A percentile compares a stretch with the other conserved stretches of the same genome.
Conservation (phyloP, 2,113 vertebrate species). For the Dicentrarchus labrax region DNA sequence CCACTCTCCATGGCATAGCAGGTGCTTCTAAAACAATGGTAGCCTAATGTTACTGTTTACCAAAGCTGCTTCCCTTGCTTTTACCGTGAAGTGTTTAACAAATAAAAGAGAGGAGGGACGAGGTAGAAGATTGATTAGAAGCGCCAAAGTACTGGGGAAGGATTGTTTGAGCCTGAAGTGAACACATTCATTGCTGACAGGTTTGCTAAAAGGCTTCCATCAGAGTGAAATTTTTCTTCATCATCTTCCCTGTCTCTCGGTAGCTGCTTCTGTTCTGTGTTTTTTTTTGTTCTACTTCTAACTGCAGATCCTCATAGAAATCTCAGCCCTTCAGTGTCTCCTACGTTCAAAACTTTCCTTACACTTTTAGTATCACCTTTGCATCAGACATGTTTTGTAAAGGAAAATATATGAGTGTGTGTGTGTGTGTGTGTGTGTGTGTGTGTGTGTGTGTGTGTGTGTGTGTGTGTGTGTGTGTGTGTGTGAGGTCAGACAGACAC, state of each 20-base stretch:
- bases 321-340: slow-evolving; percentile 6
- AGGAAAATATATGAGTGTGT: slow-evolving; percentile 7
- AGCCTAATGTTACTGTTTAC: slow-evolving; percentile 69
- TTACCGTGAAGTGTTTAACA: slow-evolving; percentile 62
- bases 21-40: slow-evolving; percentile 78
- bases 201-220: slow-evolving; percentile 69
- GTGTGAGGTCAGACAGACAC: slow-evolving; percentile 45
- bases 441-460: slow-evolving; percentile 39
- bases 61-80: slow-evolving; percentile 52
- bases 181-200: slow-evolving; percentile 64
- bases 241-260: slow-evolving; percentile 47
- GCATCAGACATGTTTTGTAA: slow-evolving; percentile 38
- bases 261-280: slow-evolving; percentile 32
- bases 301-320: slow-evolving; percentile 50
- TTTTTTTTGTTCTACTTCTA: not conserved
- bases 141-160: not conserved
- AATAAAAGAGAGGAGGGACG: slow-evolving; percentile 49
- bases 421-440: slow-evolving; percentile 39
- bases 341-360: not conserved
- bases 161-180: slow-evolving; percentile 45
- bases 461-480: slow-evolving; percentile 30
- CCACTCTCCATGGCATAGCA: slow-evolving; percentile 73
- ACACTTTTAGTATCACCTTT: slow-evolving; percentile 26
- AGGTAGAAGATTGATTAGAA: slow-evolving; percentile 33
- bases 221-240: slow-evolving; percentile 68